phyloP scores from a whole-genome alignment of 2,797 vertebrate genomes.

The Trematomus bernacchii region DNA sequence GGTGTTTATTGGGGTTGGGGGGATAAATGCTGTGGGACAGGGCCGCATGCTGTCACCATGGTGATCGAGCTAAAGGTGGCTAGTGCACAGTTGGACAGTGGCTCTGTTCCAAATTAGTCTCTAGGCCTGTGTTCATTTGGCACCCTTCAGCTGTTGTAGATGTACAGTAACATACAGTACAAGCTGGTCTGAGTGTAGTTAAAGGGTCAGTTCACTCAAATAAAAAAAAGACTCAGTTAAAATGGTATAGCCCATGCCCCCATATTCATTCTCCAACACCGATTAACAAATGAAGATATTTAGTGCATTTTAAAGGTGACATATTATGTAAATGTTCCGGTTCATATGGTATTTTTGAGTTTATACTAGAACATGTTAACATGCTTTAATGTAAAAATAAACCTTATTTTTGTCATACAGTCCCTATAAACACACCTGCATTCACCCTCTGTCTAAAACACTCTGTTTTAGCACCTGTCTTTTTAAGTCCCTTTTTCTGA shows the following conservation, averaged over 20 bases:
- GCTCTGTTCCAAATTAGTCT: constrained; percentile 66
- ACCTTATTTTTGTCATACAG: no score
- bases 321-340: background rate
- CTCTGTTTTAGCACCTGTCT: no score
- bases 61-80: constrained; percentile 70
- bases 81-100: constrained; percentile 64
- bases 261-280: background rate
- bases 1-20: constrained; percentile 58
- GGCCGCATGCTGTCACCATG: constrained; percentile 61
- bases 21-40: constrained; percentile 51
- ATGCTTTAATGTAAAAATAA: no score
- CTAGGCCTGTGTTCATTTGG: constrained; percentile 40
- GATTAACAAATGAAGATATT: background rate
- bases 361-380: no score
- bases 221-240: background rate
- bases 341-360: no score
- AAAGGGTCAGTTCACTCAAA: constrained; percentile 8
- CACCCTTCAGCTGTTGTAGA: constrained; percentile 37
- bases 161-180: constrained; percentile 24
- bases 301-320: background rate
- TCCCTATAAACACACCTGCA: no score
- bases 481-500: no score
- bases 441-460: no score
- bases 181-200: background rate
- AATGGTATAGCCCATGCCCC: background rate